phyloP scores from a whole-genome alignment of 2,888 invertebrate species.

The Prosapia bicincta region DNA sequence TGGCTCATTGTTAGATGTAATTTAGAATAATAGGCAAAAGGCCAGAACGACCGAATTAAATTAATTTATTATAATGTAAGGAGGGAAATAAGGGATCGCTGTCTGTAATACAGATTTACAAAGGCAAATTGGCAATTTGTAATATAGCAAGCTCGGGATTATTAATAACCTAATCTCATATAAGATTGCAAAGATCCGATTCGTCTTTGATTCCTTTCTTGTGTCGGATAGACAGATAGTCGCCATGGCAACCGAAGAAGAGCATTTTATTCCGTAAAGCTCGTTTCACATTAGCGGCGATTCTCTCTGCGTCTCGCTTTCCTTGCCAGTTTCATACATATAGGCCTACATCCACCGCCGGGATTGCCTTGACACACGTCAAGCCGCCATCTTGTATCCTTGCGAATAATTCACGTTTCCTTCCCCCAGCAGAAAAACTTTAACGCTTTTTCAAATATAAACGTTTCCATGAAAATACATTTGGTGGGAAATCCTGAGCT shows the following conservation, averaged over 20 bases:
- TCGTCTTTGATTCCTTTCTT: background rate
- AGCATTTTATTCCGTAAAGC: background rate
- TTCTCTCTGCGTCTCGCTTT: background rate
- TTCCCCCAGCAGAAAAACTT: too few species aligned
- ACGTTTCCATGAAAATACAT: too few species aligned
- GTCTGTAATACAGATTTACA: background rate
- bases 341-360: slow-evolving; percentile 16
- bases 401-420: background rate
- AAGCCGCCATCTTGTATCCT: background rate
- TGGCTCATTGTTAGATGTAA: background rate
- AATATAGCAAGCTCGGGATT: background rate
- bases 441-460: too few species aligned
- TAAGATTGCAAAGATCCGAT: background rate
- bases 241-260: background rate
- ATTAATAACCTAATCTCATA: background rate
- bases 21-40: background rate
- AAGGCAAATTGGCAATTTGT: slow-evolving; percentile 2
- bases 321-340: too few species aligned
- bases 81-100: background rate
- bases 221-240: background rate
- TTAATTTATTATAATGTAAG: background rate
- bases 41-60: background rate
- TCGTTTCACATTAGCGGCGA: background rate
- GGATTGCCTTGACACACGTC: slow-evolving; percentile 22
- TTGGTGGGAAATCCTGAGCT: too few species aligned